Evolutionary conservation across 2,888 invertebrate genomes (phyloP), one percentile per base, ranked within the genome.

Genomic region (Spilosoma lubricipeda): DNA sequence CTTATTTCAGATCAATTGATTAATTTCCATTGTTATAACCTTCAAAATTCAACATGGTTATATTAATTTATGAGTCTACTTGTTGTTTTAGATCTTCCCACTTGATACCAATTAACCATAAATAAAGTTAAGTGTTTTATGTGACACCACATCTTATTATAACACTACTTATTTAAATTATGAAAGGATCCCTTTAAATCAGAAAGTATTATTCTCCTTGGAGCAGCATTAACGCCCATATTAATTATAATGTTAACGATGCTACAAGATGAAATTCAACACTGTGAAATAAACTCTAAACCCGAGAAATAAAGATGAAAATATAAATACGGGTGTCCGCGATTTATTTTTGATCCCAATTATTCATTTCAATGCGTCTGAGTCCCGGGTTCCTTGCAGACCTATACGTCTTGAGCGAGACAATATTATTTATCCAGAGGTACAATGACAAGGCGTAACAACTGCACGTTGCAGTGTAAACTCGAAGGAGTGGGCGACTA

Each of bases 361-460:
- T 92, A 92, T 90, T 93, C 91, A 93, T 92, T 90, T 92, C 88
- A 92, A 90, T 90, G 89, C 89, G 85, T 83, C 82, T 77, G 86
- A 81, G 86, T 92, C 91, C 85, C 77, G 82, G 82, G 76, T 80
- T 81, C 85, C 85, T 85, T 82, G 81, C 89, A 91, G 91, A 90
- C 92, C 78, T 89, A 90, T 93, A 87, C 85, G 84, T 93, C 91
- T 91, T 87, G 81, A 77, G 64, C 67, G 87, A 88, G 94, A 93
- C 93, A 87, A 84, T 91, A 90, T 92, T 92, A 93, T 94, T 94
- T 93, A 93, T 90, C 84, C 86, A 77, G 70, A 77, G 82, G 83
- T 88, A 87, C 88, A 88, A 83, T 87, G 91, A 90, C 89, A 83
- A 72, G 78, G 79, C 80, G 87, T 85, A 85, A 85, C 86, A 87